Conservation (phyloP, 1,140 invertebrate species). For the Megathymus violae region DNA sequence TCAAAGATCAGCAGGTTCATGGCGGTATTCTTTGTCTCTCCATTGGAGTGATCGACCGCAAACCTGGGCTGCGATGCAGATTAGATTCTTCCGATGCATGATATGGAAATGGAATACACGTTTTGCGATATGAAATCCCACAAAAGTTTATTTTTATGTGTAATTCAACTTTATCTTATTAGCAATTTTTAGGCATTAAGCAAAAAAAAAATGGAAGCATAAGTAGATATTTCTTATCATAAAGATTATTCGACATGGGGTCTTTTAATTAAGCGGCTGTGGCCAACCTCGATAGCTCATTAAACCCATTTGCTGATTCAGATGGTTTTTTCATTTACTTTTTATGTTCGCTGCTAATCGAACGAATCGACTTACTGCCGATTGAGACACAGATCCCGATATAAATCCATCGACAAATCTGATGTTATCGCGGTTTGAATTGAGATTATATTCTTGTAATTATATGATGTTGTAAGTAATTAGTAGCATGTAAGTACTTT, state of each 20-base stretch:
- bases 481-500: too few relatives aligned
- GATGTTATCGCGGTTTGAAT: conserved; percentile 14
- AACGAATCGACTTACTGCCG: conserved; percentile 23
- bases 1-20: too few relatives aligned
- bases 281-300: conserved; percentile 7
- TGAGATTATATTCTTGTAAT: conserved; percentile 6
- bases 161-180: neutral
- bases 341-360: conserved; percentile 25
- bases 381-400: conserved; percentile 15
- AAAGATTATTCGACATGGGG: conserved; percentile 2
- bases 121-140: neutral
- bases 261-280: conserved; percentile 12
- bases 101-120: too few relatives aligned
- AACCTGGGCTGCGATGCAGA: too few relatives aligned
- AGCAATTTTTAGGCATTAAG: neutral
- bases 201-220: neutral
- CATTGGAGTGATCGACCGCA: too few relatives aligned
- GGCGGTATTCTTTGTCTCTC: too few relatives aligned
- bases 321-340: conserved; percentile 6
- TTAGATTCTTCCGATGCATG: too few relatives aligned
- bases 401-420: conserved; percentile 21
- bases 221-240: neutral
- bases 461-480: too few relatives aligned
- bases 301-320: conserved; percentile 23
- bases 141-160: neutral